Evolutionary conservation across 2,888 invertebrate genomes (phyloP).

Genomic region (Physocephala rufipes): DNA sequence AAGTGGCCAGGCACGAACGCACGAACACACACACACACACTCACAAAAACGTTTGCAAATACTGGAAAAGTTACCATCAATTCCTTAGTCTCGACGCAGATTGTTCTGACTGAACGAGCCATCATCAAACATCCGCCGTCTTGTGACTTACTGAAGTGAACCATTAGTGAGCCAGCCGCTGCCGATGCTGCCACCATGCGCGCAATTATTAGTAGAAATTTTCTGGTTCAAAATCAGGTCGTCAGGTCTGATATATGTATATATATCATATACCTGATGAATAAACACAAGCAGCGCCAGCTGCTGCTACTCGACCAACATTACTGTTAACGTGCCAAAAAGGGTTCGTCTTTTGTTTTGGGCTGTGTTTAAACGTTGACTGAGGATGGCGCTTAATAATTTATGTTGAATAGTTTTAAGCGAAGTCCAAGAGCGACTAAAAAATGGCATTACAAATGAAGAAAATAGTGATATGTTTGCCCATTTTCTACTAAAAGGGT

Average conservation of each 20-base stretch:
- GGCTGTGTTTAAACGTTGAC: not conserved
- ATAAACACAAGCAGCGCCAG: no score
- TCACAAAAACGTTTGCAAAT: not conserved
- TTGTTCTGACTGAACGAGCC: not conserved
- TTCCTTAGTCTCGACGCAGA: not conserved
- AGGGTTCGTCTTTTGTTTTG: no score
- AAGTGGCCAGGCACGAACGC: slow-evolving; percentile 16
- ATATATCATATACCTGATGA: no score
- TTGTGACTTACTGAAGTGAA: slow-evolving; percentile 35
- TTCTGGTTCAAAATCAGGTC: slow-evolving; percentile 18
- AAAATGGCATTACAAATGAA: no score
- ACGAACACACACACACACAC: not conserved
- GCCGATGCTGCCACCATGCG: not conserved
- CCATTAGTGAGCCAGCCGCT: slow-evolving; percentile 28
- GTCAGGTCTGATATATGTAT: not conserved
- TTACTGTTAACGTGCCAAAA: no score
- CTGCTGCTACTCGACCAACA: no score
- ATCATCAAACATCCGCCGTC: slow-evolving; percentile 13
- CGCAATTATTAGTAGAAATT: slow-evolving; percentile 32
- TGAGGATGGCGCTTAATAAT: not conserved
- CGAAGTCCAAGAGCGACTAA: no score
- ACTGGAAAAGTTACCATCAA: not conserved
- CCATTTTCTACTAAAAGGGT: no score
- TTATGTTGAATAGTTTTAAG: not conserved
- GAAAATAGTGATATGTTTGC: no score